phyloP scores from a whole-genome alignment of 2,113 vertebrate species.

The Rhineura floridana region DNA sequence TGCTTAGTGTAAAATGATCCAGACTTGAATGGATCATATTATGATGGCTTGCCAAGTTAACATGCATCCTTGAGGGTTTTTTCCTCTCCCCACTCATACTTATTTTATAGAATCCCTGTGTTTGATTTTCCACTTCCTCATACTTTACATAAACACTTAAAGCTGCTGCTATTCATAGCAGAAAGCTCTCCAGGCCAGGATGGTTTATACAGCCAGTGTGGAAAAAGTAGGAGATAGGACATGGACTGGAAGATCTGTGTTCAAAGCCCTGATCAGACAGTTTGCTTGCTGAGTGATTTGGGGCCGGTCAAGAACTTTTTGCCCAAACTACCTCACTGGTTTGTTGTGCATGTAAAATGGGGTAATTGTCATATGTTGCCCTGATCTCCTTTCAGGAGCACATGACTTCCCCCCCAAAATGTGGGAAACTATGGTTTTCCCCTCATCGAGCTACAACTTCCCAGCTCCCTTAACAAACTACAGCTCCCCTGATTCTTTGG shows the following conservation, averaged over 20 bases:
- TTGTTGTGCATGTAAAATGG: neutral
- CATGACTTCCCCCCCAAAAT: no score
- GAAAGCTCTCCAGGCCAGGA: neutral
- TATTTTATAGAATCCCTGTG: constrained; percentile 9
- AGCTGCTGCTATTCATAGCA: neutral
- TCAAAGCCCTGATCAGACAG: neutral
- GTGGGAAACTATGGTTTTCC: no score
- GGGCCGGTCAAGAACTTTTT: neutral
- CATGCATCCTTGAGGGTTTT: neutral
- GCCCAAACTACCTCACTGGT: neutral
- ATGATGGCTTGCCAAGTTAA: constrained; percentile 11
- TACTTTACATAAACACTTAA: constrained; percentile 7
- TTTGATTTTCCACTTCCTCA: constrained; percentile 8
- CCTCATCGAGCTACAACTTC: no score
- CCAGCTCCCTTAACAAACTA: no score
- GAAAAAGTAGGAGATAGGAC: no score
- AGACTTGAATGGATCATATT: neutral
- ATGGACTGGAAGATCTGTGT: neutral
- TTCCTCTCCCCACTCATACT: neutral
- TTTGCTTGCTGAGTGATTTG: neutral
- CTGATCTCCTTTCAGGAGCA: neutral
- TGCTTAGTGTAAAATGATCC: constrained; percentile 22
- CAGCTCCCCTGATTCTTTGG: no score
- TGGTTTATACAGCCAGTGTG: neutral
- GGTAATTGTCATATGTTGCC: neutral